These are phyloP conservation scores for Pristis pectinata DNA, from an alignment of 2,797 vertebrate genomes.

Conservation along the genomic window DNA sequence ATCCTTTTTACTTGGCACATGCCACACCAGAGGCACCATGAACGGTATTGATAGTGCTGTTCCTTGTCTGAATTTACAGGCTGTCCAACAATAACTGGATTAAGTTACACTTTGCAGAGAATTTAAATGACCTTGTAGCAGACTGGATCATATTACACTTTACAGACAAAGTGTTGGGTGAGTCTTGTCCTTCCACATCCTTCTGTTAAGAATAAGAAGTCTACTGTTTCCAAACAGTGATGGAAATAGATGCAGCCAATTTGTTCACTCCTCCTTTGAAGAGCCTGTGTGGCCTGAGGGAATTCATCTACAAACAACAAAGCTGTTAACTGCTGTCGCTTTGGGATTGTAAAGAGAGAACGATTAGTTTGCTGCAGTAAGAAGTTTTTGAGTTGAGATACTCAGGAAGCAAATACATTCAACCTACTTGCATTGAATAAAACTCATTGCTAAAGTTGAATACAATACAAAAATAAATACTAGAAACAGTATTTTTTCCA, in stretches of 20 bases:
- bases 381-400: neutral
- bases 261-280: slow-evolving; percentile 16
- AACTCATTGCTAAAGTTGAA: neutral
- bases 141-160: neutral
- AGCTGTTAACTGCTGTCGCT: neutral
- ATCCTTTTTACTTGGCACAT: neutral
- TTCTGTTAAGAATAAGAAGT: neutral
- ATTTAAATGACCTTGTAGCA: neutral
- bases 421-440: neutral
- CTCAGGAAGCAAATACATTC: neutral
- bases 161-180: neutral
- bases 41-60: no score
- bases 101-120: neutral
- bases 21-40: no score
- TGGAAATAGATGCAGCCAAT: slow-evolving; percentile 3
- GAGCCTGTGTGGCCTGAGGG: neutral
- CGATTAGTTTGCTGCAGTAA: neutral
- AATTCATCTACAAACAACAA: slow-evolving; percentile 20
- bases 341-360: neutral
- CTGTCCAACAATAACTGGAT: neutral
- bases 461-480: neutral
- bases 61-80: neutral
- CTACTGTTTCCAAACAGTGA: neutral
- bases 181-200: neutral
- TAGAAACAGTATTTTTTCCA: neutral